These are phyloP conservation scores for Myotis brandtii DNA, from an alignment of 2,113 vertebrate species.

Conservation along the genomic window DNA sequence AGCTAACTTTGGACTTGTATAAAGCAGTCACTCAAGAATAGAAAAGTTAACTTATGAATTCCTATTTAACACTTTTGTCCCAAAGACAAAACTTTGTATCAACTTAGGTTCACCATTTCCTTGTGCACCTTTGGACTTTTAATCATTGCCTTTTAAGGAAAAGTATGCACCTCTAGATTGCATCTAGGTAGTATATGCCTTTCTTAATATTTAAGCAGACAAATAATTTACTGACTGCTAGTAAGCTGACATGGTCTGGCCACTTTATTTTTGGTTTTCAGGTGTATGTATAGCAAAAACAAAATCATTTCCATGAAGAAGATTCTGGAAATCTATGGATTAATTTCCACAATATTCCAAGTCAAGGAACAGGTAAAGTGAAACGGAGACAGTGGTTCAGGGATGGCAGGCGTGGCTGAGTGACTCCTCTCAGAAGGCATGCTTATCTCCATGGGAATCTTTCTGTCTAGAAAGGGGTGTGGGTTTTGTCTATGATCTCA, in stretches of 20 bases:
- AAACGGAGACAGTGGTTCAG: not conserved
- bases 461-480: not conserved
- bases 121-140: slow-evolving; percentile 25
- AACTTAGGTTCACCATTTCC: slow-evolving; percentile 1
- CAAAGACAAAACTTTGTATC: not conserved
- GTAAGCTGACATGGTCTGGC: not conserved
- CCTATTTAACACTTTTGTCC: not conserved
- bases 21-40: not conserved
- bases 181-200: not conserved
- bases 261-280: not conserved
- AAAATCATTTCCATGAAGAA: not conserved
- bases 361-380: not conserved
- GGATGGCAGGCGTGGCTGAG: not conserved
- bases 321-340: not conserved
- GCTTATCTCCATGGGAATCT: slow-evolving; percentile 2
- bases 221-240: not conserved
- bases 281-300: not conserved
- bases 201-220: not conserved
- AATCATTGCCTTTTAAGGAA: slow-evolving; percentile 31
- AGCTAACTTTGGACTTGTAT: not conserved
- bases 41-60: not conserved
- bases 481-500: slow-evolving; percentile 59
- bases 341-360: not conserved
- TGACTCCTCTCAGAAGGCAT: not conserved
- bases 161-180: not conserved